Evolutionary conservation across 2,113 vertebrate genomes (phyloP).

Genomic region (Poeciliopsis retropinna): DNA sequence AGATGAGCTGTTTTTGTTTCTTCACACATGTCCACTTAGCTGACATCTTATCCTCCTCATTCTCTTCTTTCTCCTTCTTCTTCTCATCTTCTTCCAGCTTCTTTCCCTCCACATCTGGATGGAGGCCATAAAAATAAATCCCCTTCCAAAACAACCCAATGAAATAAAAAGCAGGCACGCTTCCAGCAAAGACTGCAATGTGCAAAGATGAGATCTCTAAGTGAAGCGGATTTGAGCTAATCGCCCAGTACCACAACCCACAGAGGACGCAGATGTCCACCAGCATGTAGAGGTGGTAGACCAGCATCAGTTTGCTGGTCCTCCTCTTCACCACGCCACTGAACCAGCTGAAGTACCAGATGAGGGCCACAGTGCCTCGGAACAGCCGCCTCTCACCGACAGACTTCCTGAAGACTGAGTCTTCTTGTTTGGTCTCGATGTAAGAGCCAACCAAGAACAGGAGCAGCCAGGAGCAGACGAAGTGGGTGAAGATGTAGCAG

Average conservation of each 20-base stretch:
- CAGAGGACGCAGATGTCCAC: conserved; percentile 80
- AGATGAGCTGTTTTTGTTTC: too few relatives aligned
- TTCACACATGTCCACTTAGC: too few relatives aligned
- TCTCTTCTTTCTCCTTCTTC: neutral
- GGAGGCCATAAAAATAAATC: conserved; percentile 59
- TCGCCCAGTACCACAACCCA: conserved; percentile 72
- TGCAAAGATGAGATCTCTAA: fast-evolving
- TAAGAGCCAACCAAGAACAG: conserved; percentile 80
- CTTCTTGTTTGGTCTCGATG: conserved; percentile 59
- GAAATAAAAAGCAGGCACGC: neutral
- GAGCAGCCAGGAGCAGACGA: conserved; percentile 77
- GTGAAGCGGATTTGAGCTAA: conserved; percentile 13
- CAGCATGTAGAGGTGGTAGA: conserved; percentile 82
- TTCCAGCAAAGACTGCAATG: fast-evolving
- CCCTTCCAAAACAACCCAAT: conserved; percentile 46
- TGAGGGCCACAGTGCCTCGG: conserved; percentile 77
- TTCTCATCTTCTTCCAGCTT: neutral
- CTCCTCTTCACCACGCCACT: conserved; percentile 68
- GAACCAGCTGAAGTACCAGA: conserved; percentile 93
- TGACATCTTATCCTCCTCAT: too few relatives aligned
- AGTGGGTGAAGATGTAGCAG: conserved; percentile 76
- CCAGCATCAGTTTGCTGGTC: conserved; percentile 65
- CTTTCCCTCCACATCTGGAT: conserved; percentile 48
- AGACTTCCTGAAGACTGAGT: conserved; percentile 78
- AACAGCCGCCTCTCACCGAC: conserved; percentile 78